Evolutionary conservation across 2,797 vertebrate species (phyloP), one percentile per base, ranked within the genome.

Genomic region (Gephyroberyx darwinii): DNA sequence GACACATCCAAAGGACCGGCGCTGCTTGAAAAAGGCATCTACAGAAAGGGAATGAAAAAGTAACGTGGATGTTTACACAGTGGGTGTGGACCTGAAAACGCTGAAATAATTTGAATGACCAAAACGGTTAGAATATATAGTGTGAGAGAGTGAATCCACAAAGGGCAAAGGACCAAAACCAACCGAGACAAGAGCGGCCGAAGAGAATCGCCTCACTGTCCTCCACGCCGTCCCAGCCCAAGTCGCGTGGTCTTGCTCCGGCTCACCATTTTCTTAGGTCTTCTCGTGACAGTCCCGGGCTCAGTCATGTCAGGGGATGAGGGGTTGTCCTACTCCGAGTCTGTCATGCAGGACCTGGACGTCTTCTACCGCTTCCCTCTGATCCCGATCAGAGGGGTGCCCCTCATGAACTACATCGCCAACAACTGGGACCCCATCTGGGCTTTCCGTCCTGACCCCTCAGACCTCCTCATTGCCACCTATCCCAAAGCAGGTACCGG

Each of bases 401-500:
- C 95, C 17, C 92, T 96, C 48, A 94, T 93, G 94, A 72, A 1
- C 66, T 35, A 48, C 56, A 95, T 95, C 0, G 91, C 94, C 9
- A 13, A 91, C 1, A 92, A 89, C 71, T 95, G 91, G 92, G 91
- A 92, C 65, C 71, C 71, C 2, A 59, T 96, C 65, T 91, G 84
- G 68, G 85, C 80, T 74, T 96, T 96, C 80, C 5, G 74, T 55
- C 95, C 95, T 0, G 89, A 94, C 61, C 89, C 94, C 5, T 92
- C 92, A 0, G 95, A 96, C 81, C 63, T 95, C 26, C 91, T 96
- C 58, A 94, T 96, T 48, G 88, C 94, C 58, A 95, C 95, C 50
- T 96, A 96, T 74, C 95, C 95, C 26, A 96, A 96, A 94, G 94
- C 95, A 92, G 95, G 95, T 96, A 90, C 73, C 59, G 19, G 10